These are phyloP conservation scores for Hydropsyche tenuis DNA, from an alignment of 1,140 invertebrate species.

Conservation along the genomic window DNA sequence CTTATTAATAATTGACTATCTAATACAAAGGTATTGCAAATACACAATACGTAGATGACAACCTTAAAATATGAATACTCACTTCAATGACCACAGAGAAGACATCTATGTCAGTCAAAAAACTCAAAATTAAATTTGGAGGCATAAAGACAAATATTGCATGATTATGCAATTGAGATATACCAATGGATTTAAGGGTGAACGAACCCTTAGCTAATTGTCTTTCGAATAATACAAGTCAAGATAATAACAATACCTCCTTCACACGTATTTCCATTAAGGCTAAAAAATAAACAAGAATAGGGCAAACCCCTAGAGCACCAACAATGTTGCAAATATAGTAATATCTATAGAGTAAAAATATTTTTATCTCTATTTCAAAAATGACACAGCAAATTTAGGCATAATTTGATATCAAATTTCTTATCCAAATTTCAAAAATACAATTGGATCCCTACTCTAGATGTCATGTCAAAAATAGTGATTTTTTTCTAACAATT, in stretches of 20 bases:
- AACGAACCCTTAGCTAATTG: slow-evolving; percentile 16
- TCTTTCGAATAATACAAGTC: no score
- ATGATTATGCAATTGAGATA: no score
- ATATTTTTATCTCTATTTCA: slow-evolving; percentile 33
- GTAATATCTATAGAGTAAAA: slow-evolving; percentile 39
- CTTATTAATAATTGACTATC: slow-evolving; percentile 49
- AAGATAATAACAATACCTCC: no score
- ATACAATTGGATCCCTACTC: slow-evolving; percentile 47
- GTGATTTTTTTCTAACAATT: slow-evolving; percentile 44
- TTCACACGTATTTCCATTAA: no score
- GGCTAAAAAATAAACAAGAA: slow-evolving; percentile 19
- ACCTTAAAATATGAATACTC: background rate
- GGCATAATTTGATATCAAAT: slow-evolving; percentile 33
- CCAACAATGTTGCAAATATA: slow-evolving; percentile 49
- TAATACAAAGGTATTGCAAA: slow-evolving; percentile 41
- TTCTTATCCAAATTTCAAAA: slow-evolving; percentile 40
- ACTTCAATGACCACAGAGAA: no score
- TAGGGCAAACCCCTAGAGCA: slow-evolving; percentile 41
- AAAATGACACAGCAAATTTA: slow-evolving; percentile 33
- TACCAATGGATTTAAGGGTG: no score
- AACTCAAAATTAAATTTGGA: no score
- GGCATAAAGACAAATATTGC: background rate
- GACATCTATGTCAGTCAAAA: no score
- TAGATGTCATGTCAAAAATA: slow-evolving; percentile 51
- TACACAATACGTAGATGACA: slow-evolving; percentile 30